Percentiles rank a stretch among this genome's conserved stretches.
phyloP scores from a whole-genome alignment of 2,797 vertebrate species.

The Craterocephalus amniculus region DNA sequence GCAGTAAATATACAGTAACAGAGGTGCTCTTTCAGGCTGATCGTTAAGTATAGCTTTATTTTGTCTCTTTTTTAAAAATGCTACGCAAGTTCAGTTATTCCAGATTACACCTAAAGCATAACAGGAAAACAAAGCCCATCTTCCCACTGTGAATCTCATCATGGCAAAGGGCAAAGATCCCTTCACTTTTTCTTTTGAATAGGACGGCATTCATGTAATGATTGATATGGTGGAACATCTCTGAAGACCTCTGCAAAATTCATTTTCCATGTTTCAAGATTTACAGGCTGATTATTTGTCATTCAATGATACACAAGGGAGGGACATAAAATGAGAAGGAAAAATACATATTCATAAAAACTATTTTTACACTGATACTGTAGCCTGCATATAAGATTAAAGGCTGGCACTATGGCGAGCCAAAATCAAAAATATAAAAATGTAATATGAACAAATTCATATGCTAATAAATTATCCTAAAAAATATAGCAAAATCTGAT shows the following conservation, averaged over 20 bases:
- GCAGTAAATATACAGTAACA: background rate
- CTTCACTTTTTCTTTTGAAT: background rate
- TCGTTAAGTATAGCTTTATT: background rate
- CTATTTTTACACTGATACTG: too few relatives aligned
- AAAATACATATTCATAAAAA: too few relatives aligned
- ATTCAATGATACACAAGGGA: background rate
- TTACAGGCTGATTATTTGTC: background rate
- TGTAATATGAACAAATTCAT: too few relatives aligned
- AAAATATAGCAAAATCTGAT: too few relatives aligned
- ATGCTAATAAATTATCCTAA: too few relatives aligned
- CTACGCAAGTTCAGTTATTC: background rate
- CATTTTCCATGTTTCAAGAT: too few relatives aligned
- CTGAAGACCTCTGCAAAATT: too few relatives aligned
- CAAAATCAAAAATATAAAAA: too few relatives aligned
- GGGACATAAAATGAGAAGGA: too few relatives aligned
- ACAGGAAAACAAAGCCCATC: background rate
- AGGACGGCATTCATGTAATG: background rate
- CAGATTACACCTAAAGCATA: background rate
- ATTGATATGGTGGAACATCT: background rate
- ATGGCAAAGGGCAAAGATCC: conserved; percentile 26
- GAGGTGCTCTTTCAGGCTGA: background rate
- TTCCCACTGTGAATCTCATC: background rate
- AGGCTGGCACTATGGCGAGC: too few relatives aligned
- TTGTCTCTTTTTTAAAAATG: background rate
- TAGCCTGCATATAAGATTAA: too few relatives aligned